Percentiles rank a stretch among this genome's conserved stretches.
Conservation (phyloP, 2,888 invertebrate species). For the Drosophila gaucha region DNA sequence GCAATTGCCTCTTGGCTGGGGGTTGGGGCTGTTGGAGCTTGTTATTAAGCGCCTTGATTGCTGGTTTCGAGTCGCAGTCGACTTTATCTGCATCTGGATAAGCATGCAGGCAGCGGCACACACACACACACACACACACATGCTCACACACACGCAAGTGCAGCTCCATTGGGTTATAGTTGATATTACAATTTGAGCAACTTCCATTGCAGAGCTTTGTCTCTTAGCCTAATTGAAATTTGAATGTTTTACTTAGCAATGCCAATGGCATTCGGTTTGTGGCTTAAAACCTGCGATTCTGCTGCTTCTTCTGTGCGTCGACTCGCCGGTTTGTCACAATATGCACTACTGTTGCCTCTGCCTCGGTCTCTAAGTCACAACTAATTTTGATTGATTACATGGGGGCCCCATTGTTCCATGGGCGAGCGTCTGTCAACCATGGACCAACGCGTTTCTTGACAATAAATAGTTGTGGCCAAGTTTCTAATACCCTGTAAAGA, state of each 20-base stretch:
- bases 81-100: slow-evolving; percentile 51
- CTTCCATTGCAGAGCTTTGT: slow-evolving; percentile 12
- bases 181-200: too few relatives aligned
- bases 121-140: slow-evolving; percentile 3
- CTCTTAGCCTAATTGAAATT: slow-evolving; percentile 43
- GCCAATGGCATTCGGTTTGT: slow-evolving; percentile 13
- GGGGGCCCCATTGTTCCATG: slow-evolving; percentile 26
- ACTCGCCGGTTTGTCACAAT: slow-evolving; percentile 68
- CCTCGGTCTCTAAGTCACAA: slow-evolving; percentile 72
- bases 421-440: slow-evolving; percentile 34
- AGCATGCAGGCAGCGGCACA: slow-evolving; percentile 20
- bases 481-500: slow-evolving; percentile 19
- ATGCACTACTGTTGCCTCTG: slow-evolving; percentile 66
- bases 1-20: slow-evolving; percentile 16
- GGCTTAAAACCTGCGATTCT: slow-evolving; percentile 17
- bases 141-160: background rate
- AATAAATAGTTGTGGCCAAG: slow-evolving; percentile 31
- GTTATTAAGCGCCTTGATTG: slow-evolving; percentile 53
- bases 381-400: slow-evolving; percentile 83
- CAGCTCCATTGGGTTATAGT: slow-evolving; percentile 35
- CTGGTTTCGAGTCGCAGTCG: slow-evolving; percentile 28
- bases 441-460: slow-evolving; percentile 28
- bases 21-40: slow-evolving; percentile 18
- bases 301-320: slow-evolving; percentile 1
- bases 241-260: slow-evolving; percentile 34